These are phyloP conservation scores for Herpetotheres cachinnans DNA, from an alignment of 2,113 vertebrate genomes.

Conservation along the genomic window DNA sequence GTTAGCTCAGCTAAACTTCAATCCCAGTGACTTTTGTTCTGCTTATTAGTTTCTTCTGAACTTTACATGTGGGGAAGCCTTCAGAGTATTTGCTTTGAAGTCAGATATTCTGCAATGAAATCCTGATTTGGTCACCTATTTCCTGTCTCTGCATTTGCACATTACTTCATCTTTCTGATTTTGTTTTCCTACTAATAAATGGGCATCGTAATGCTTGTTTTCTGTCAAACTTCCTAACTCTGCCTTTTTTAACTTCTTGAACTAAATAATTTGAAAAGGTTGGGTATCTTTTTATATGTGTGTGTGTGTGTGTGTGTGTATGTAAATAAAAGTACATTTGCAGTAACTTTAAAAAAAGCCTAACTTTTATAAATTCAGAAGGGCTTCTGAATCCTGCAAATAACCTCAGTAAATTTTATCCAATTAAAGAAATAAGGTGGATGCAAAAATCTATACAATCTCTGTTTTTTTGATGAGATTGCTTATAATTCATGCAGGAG, in stretches of 20 bases:
- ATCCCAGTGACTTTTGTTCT: neutral
- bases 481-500: no score
- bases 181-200: neutral
- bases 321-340: neutral
- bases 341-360: neutral
- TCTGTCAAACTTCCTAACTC: neutral
- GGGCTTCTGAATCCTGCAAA: neutral
- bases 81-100: slow-evolving; percentile 36
- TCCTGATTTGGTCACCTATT: slow-evolving; percentile 22
- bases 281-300: neutral
- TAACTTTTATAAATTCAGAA: neutral
- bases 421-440: neutral
- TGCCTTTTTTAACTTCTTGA: neutral
- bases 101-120: neutral
- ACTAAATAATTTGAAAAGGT: neutral
- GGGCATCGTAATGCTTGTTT: neutral
- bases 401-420: neutral
- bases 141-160: neutral
- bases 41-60: slow-evolving; percentile 35
- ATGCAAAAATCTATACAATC: neutral
- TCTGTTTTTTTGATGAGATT: neutral
- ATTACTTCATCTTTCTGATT: neutral
- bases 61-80: neutral
- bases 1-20: slow-evolving; percentile 16
- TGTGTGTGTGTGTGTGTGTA: neutral